Evolutionary conservation across 92 coral and sea anemone genomes (phyloP).

Genomic region (Actinostola sp.): DNA sequence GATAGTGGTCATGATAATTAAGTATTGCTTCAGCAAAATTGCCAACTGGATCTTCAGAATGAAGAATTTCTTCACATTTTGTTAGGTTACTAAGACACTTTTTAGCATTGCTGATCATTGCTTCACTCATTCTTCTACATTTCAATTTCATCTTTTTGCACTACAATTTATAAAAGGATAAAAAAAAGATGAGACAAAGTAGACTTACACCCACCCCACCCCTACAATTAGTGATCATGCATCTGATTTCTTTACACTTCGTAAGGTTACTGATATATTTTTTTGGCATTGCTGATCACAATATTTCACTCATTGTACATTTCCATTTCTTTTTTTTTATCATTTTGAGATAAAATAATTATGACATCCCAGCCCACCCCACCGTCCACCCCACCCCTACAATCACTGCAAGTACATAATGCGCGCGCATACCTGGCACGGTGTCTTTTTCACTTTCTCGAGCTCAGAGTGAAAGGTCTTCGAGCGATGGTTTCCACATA

Average conservation of each 20-base stretch:
- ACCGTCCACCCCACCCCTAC: neutral
- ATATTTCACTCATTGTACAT: too few relatives aligned
- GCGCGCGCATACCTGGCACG: slow-evolving; percentile 41
- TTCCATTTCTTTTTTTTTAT: too few relatives aligned
- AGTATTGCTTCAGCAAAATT: slow-evolving; percentile 28
- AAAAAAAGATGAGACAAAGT: neutral
- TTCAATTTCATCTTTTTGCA: slow-evolving; percentile 13
- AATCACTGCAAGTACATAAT: neutral
- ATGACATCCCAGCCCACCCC: too few relatives aligned
- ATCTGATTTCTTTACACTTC: too few relatives aligned
- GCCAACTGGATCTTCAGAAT: slow-evolving; percentile 37
- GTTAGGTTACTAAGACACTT: slow-evolving; percentile 33
- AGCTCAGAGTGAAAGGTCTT: slow-evolving; percentile 57
- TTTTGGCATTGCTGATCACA: too few relatives aligned
- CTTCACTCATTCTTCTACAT: slow-evolving; percentile 44
- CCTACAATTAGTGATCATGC: too few relatives aligned
- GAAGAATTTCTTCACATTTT: slow-evolving; percentile 30
- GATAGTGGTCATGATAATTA: slow-evolving; percentile 38
- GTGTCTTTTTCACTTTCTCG: slow-evolving; percentile 50
- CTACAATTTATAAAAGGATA: neutral
- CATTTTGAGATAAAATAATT: neutral
- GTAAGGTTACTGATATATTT: too few relatives aligned
- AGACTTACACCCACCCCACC: too few relatives aligned
- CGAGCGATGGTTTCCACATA: slow-evolving; percentile 54
- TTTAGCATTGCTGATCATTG: slow-evolving; percentile 37